Evolutionary conservation across 2,797 vertebrate species (phyloP).

Genomic region (Scleropages formosus): DNA sequence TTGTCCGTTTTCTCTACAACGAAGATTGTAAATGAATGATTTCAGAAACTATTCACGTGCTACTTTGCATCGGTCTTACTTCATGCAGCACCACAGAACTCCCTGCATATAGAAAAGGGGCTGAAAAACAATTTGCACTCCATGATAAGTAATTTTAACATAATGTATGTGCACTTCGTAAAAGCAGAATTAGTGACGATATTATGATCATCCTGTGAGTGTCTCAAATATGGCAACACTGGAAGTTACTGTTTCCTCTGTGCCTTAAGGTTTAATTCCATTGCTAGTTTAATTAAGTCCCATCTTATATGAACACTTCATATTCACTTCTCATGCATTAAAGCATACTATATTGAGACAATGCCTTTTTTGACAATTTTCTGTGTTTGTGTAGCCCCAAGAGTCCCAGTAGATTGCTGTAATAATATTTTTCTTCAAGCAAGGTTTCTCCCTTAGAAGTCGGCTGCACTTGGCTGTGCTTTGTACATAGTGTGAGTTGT

Average conservation of each 20-base stretch:
- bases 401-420: slow-evolving; percentile 36
- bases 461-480: slow-evolving; percentile 40
- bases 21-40: neutral
- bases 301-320: neutral
- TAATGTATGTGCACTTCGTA: too few relatives aligned
- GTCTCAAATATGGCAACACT: slow-evolving; percentile 6
- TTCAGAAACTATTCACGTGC: slow-evolving; percentile 10
- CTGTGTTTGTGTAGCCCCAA: neutral
- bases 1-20: neutral
- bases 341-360: slow-evolving; percentile 6
- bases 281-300: neutral
- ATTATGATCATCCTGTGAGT: too few relatives aligned
- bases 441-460: slow-evolving; percentile 38
- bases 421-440: slow-evolving; percentile 34
- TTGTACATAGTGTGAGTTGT: slow-evolving; percentile 49
- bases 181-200: too few relatives aligned
- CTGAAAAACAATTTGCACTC: neutral
- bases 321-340: neutral
- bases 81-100: neutral
- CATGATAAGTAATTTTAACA: too few relatives aligned
- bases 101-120: neutral
- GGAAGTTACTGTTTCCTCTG: neutral
- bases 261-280: neutral
- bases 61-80: neutral
- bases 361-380: neutral